Conservation (phyloP, 2,113 vertebrate species). For the Steatornis caripensis region DNA sequence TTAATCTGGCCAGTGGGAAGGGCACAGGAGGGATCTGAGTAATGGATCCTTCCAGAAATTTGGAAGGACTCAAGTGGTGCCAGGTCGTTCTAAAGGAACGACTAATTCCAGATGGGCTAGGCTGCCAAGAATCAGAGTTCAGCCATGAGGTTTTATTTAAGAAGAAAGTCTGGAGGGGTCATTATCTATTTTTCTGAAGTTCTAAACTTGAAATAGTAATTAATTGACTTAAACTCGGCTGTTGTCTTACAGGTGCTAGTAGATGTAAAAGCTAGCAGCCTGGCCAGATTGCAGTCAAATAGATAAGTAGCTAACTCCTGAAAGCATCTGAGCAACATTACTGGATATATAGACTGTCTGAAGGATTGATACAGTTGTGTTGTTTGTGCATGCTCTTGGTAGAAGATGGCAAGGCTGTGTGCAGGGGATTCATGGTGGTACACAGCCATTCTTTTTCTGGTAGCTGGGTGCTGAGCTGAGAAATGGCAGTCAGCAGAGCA, state of each 20-base stretch:
- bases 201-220: background rate
- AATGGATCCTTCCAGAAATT: background rate
- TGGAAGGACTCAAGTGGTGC: background rate
- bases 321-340: accelerated
- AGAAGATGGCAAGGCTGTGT: background rate
- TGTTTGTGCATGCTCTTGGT: accelerated
- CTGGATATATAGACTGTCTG: accelerated
- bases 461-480: background rate
- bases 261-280: background rate
- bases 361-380: background rate
- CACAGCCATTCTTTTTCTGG: background rate
- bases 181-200: background rate
- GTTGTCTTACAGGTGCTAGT: background rate
- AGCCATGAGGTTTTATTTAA: background rate
- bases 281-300: background rate
- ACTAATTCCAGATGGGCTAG: background rate
- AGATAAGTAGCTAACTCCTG: background rate
- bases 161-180: background rate
- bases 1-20: background rate
- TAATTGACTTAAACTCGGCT: background rate
- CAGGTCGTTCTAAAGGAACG: accelerated
- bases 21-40: background rate
- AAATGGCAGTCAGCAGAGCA: background rate
- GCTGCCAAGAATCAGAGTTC: background rate
- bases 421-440: accelerated